Percentiles rank a stretch among this genome's conserved stretches.
These are phyloP conservation scores for Ladona fulva DNA, from an alignment of 1,140 invertebrate genomes.

Conservation along the genomic window DNA sequence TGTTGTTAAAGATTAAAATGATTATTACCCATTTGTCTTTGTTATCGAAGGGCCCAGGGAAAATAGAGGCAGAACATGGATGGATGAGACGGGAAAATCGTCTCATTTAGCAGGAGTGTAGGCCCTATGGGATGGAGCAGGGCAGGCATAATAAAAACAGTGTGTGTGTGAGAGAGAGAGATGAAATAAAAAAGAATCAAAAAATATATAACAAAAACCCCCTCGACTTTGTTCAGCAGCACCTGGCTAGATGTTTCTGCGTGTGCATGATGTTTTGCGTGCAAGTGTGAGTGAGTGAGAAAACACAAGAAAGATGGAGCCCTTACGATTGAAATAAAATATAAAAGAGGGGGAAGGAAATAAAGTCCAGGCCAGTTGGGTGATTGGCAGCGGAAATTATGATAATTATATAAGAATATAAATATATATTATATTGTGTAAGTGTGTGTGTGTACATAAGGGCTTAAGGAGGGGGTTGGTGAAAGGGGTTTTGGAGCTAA, in stretches of 20 bases:
- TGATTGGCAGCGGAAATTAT: too few species aligned
- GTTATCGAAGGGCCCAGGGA: slow-evolving; percentile 18
- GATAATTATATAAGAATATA: too few species aligned
- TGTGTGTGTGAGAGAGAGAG: background rate
- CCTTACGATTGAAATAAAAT: too few species aligned
- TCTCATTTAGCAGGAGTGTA: background rate
- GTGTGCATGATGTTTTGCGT: background rate
- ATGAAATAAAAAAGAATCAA: background rate
- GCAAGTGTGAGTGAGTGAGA: background rate
- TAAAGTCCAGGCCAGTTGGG: too few species aligned
- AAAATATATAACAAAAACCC: background rate
- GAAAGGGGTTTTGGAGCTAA: too few species aligned
- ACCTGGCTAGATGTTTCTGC: background rate
- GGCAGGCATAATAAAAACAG: background rate
- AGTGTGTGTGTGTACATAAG: too few species aligned
- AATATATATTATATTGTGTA: too few species aligned
- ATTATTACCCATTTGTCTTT: slow-evolving; percentile 22
- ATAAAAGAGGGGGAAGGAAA: too few species aligned
- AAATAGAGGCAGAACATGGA: background rate
- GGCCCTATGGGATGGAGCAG: background rate
- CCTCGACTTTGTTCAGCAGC: background rate
- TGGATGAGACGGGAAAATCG: slow-evolving; percentile 7
- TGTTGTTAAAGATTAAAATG: slow-evolving; percentile 24
- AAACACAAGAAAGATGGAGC: too few species aligned
- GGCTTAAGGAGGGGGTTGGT: too few species aligned